These are phyloP conservation scores for Nerophis ophidion DNA, from an alignment of 2,113 vertebrate genomes.

Conservation along the genomic window DNA sequence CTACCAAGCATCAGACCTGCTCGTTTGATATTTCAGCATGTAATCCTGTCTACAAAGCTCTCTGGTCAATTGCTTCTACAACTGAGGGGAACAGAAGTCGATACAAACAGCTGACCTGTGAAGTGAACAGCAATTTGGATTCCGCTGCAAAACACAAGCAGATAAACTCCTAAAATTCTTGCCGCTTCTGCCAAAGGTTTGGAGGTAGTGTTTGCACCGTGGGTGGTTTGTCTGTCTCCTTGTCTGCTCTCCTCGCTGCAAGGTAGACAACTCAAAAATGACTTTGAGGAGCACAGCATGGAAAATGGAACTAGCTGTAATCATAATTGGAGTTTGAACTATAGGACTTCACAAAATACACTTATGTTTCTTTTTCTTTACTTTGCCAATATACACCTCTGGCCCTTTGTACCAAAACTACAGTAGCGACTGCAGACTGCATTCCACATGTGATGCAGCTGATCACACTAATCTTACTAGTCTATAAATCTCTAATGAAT, in stretches of 20 bases:
- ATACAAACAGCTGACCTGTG: background rate
- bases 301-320: background rate
- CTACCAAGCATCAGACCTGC: background rate
- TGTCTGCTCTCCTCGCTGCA: background rate
- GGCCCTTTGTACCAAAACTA: too few species aligned
- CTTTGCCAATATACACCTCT: too few species aligned
- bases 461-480: too few species aligned
- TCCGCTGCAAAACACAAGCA: background rate
- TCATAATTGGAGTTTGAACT: background rate
- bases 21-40: background rate
- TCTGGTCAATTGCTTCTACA: constrained; percentile 9
- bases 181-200: background rate
- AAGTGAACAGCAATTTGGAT: constrained; percentile 2
- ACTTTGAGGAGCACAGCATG: background rate
- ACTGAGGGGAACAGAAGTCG: constrained; percentile 2
- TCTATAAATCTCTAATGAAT: too few species aligned
- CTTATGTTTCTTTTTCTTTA: too few species aligned
- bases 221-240: constrained; percentile 8
- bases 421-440: too few species aligned
- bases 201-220: constrained; percentile 1
- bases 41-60: background rate
- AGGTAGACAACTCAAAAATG: background rate
- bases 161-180: background rate
- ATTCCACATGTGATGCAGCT: too few species aligned
- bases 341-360: too few species aligned